Conservation (phyloP, 2,797 vertebrate genomes). For the Pyrocephalus nanus region DNA sequence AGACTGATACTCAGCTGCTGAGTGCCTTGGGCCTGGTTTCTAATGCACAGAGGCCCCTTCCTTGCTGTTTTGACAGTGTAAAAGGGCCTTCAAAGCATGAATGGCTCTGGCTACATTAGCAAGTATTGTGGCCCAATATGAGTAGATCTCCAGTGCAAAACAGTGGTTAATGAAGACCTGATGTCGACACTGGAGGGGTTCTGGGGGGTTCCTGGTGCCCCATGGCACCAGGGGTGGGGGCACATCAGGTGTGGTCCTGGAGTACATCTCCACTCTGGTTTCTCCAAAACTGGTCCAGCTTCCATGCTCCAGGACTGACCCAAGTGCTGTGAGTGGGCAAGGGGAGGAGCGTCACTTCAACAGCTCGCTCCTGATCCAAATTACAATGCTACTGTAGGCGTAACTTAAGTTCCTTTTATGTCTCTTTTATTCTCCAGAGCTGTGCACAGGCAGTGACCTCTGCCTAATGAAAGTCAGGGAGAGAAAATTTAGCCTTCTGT, state of each 20-base stretch:
- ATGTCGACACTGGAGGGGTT: background rate
- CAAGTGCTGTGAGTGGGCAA: rapidly evolving
- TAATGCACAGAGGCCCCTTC: constrained; percentile 46
- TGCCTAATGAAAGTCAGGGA: constrained; percentile 6
- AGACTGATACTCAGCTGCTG: constrained; percentile 53
- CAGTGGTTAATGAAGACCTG: constrained; percentile 56
- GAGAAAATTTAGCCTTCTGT: background rate
- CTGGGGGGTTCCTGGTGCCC: background rate
- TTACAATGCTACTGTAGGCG: background rate
- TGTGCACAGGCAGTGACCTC: background rate
- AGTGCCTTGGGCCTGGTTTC: constrained; percentile 61
- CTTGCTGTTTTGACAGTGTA: constrained; percentile 56
- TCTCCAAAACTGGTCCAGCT: background rate
- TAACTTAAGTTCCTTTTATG: background rate
- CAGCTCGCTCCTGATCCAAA: background rate
- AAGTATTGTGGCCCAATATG: constrained; percentile 60
- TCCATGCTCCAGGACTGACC: background rate
- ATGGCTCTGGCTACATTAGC: constrained; percentile 66
- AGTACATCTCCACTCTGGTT: background rate
- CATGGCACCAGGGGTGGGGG: background rate
- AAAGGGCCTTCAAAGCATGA: constrained; percentile 57
- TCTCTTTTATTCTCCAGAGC: constrained; percentile 10
- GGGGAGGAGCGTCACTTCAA: background rate
- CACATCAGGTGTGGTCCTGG: constrained; percentile 30
- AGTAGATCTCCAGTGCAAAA: constrained; percentile 24